Evolutionary conservation across 1,140 invertebrate species (phyloP).

Genomic region (Neodiprion pinetum): DNA sequence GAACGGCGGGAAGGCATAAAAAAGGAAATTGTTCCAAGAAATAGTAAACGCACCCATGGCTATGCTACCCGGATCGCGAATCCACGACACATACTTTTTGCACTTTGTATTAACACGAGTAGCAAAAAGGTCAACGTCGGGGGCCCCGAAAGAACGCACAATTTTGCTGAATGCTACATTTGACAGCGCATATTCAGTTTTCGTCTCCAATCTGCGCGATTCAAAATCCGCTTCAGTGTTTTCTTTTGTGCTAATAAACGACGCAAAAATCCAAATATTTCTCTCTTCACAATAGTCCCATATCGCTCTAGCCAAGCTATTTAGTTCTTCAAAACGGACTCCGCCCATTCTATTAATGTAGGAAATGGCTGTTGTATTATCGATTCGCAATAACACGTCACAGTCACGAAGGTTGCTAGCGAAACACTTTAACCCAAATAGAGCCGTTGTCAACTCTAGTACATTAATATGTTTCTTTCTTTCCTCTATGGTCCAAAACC

Average conservation of each 20-base stretch:
- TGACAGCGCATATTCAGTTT: constrained; percentile 26
- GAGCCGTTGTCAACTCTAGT: constrained; percentile 23
- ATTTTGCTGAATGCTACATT: constrained; percentile 27
- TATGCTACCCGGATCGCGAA: constrained; percentile 29
- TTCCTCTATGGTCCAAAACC: constrained; percentile 24
- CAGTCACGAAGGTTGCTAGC: not conserved
- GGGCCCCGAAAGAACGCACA: constrained; percentile 25
- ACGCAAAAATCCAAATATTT: constrained; percentile 18
- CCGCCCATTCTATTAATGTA: constrained; percentile 13
- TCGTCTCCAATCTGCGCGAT: constrained; percentile 20
- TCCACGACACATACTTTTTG: constrained; percentile 33
- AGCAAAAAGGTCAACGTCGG: constrained; percentile 39
- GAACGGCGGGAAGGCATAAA: constrained; percentile 38
- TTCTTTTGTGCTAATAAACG: constrained; percentile 22
- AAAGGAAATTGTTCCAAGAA: constrained; percentile 30
- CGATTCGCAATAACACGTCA: constrained; percentile 24
- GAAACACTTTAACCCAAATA: constrained; percentile 25
- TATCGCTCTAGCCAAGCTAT: constrained; percentile 14
- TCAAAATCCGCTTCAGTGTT: constrained; percentile 26
- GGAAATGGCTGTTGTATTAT: constrained; percentile 26
- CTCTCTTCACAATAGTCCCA: constrained; percentile 28
- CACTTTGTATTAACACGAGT: constrained; percentile 38
- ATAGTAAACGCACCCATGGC: constrained; percentile 42
- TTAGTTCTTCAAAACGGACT: constrained; percentile 12
- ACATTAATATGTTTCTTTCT: constrained; percentile 26